A percentile compares a stretch with the other conserved stretches of the same genome.
Evolutionary conservation across 1,140 invertebrate species (phyloP).

Genomic region (Drosophila varians): DNA sequence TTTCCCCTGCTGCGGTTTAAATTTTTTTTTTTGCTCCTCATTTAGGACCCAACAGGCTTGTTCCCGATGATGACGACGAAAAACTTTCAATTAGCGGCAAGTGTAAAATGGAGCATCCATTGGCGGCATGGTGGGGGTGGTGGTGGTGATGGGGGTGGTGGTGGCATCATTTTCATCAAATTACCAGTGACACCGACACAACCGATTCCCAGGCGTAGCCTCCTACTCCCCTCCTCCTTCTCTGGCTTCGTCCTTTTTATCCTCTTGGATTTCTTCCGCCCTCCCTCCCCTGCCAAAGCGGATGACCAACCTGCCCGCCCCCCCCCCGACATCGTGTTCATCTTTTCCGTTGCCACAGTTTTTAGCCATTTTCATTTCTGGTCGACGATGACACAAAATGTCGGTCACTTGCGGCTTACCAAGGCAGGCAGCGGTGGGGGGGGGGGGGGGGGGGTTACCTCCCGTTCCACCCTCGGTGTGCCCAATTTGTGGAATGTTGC

Average conservation of each 20-base stretch:
- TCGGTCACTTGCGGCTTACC: slow-evolving; percentile 78
- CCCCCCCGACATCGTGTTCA: slow-evolving; percentile 42
- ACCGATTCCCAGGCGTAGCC: slow-evolving; percentile 24
- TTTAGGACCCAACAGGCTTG: neutral
- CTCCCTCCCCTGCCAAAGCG: neutral
- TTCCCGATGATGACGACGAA: slow-evolving; percentile 51
- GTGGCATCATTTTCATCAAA: slow-evolving; percentile 76
- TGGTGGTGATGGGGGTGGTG: slow-evolving; percentile 63
- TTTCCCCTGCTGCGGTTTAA: neutral
- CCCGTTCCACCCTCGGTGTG: neutral
- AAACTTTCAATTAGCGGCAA: slow-evolving; percentile 76
- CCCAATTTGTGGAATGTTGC: slow-evolving; percentile 72
- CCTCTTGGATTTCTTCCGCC: slow-evolving; percentile 1
- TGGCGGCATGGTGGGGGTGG: slow-evolving; percentile 65
- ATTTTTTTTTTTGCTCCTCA: neutral
- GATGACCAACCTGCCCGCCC: too few species aligned
- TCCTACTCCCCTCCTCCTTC: neutral
- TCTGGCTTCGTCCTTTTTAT: neutral
- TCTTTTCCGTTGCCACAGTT: slow-evolving; percentile 73
- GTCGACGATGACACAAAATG: slow-evolving; percentile 75
- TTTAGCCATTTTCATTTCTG: slow-evolving; percentile 76
- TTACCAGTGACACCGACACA: slow-evolving; percentile 70
- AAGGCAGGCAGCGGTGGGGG: too few species aligned
- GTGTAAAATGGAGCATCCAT: slow-evolving; percentile 71
- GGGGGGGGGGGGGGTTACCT: too few species aligned